phyloP scores from a whole-genome alignment of 2,797 vertebrate species.

The Silurus aristotelis region DNA sequence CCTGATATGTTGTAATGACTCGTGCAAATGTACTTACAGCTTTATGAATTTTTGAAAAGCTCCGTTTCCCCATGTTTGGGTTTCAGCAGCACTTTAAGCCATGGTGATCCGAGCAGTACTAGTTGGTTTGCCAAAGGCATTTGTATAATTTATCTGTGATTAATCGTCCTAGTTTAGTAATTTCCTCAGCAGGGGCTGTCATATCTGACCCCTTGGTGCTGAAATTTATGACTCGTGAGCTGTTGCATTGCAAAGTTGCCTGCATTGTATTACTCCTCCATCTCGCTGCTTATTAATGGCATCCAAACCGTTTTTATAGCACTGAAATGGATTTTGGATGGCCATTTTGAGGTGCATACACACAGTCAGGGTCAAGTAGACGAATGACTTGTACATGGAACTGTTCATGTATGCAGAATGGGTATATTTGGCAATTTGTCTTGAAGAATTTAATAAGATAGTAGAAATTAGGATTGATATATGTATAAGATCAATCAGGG shows the following conservation, averaged over 20 bases:
- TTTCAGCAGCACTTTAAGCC: not conserved
- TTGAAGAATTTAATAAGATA: not conserved
- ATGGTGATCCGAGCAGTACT: not conserved
- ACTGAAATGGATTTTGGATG: constrained; percentile 47
- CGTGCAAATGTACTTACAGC: not conserved
- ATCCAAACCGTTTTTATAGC: constrained; percentile 47
- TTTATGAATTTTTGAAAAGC: not conserved
- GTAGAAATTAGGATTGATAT: not conserved
- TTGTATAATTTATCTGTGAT: constrained; percentile 49
- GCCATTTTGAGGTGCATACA: constrained; percentile 25
- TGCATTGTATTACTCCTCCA: constrained; percentile 37
- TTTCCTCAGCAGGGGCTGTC: constrained; percentile 42
- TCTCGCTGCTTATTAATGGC: constrained; percentile 47
- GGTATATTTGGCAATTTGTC: not conserved
- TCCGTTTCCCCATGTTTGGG: too few species aligned
- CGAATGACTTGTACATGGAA: not conserved
- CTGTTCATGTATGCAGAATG: not conserved
- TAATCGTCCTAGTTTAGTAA: constrained; percentile 47
- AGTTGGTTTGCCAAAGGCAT: constrained; percentile 17
- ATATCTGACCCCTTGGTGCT: constrained; percentile 49
- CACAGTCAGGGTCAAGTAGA: not conserved
- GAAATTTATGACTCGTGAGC: constrained; percentile 46
- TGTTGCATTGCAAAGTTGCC: constrained; percentile 51
- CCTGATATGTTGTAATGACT: not conserved
- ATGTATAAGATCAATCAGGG: constrained; percentile 1